A percentile compares a stretch with the other conserved stretches of the same genome.
These are phyloP conservation scores for Mesorhabditis sp. DNA, from an alignment of 2,888 invertebrate genomes.

Conservation along the genomic window DNA sequence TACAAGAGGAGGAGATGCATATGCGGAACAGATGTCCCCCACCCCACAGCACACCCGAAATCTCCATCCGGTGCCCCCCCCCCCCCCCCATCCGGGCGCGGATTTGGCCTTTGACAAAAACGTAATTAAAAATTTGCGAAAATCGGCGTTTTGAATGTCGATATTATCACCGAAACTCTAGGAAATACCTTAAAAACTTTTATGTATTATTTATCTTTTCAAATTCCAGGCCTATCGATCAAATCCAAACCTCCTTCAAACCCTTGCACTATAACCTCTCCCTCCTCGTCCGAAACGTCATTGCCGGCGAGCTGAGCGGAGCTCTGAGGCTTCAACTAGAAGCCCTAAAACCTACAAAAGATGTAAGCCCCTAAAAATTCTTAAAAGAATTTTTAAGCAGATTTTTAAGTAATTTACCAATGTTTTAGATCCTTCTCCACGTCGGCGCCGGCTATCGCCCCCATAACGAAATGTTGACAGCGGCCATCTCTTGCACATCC, in stretches of 20 bases:
- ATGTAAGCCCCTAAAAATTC: background rate
- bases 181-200: too few species aligned
- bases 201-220: too few species aligned
- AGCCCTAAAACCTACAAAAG: background rate
- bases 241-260: background rate
- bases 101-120: too few species aligned
- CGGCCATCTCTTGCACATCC: background rate
- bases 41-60: too few species aligned
- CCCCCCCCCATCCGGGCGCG: too few species aligned
- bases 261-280: background rate
- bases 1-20: slow-evolving; percentile 2
- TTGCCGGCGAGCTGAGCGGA: background rate
- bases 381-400: too few species aligned
- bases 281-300: background rate
- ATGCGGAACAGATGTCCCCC: slow-evolving; percentile 4
- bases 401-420: too few species aligned
- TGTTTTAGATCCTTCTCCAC: background rate
- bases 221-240: too few species aligned
- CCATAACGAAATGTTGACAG: background rate
- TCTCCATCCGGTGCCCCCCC: too few species aligned
- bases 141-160: background rate
- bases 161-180: background rate
- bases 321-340: background rate
- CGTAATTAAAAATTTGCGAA: background rate
- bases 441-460: background rate